A percentile compares a stretch with the other conserved stretches of the same genome.
Conservation (phyloP, 2,888 invertebrate genomes). For the Eretmocerus hayati region DNA sequence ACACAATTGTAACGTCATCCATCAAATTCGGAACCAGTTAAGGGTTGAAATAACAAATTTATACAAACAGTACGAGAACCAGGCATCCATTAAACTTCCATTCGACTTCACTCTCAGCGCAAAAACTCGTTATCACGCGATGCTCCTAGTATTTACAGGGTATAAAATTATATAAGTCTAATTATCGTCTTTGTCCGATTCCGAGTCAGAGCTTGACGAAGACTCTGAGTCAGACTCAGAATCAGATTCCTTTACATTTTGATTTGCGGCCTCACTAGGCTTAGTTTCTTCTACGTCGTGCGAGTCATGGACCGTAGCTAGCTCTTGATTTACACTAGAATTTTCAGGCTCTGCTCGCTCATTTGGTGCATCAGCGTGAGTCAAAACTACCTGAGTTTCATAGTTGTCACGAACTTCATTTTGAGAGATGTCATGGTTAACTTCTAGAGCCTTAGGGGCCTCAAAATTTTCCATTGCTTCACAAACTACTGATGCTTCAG, state of each 20-base stretch:
- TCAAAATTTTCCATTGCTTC: no score
- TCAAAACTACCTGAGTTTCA: neutral
- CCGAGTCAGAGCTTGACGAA: no score
- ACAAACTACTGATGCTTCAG: no score
- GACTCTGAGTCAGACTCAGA: no score
- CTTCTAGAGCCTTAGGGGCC: no score
- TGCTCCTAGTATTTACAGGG: slow-evolving; percentile 20
- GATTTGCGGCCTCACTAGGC: slow-evolving; percentile 13
- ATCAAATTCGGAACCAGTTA: no score
- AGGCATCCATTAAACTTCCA: slow-evolving; percentile 12
- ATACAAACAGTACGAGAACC: slow-evolving; percentile 8
- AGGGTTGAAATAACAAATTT: no score
- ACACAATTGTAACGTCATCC: no score
- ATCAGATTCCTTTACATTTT: no score
- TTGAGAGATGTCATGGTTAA: no score
- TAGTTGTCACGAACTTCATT: neutral
- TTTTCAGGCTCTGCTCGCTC: neutral
- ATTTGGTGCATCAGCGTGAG: no score
- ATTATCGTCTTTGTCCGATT: slow-evolving; percentile 39
- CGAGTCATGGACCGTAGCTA: neutral
- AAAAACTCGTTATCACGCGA: slow-evolving; percentile 14
- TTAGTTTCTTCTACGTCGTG: slow-evolving; percentile 6
- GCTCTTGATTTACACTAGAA: neutral
- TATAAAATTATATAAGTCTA: slow-evolving; percentile 30
- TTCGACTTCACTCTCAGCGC: slow-evolving; percentile 11